These are phyloP conservation scores for Lithobius niger DNA, from an alignment of 1,140 invertebrate species.

Conservation along the genomic window DNA sequence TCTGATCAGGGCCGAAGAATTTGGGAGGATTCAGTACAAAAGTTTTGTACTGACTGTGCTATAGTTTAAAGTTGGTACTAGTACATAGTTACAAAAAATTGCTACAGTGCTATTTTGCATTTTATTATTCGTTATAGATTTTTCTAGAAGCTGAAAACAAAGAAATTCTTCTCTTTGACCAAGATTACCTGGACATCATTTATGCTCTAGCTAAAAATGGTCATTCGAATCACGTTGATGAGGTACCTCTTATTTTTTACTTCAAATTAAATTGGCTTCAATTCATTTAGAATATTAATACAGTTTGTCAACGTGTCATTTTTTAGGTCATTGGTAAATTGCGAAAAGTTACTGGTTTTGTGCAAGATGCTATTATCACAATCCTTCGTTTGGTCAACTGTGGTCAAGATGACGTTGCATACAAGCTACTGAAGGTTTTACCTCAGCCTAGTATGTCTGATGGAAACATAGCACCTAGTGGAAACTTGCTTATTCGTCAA, in stretches of 20 bases:
- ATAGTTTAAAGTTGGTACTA: no score
- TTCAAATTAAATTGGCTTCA: background rate
- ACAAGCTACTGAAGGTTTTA: background rate
- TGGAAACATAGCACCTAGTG: background rate
- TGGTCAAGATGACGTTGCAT: conserved; percentile 4
- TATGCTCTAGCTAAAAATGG: conserved; percentile 5
- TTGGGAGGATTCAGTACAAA: no score
- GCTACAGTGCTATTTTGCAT: background rate
- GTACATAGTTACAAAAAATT: no score
- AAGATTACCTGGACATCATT: conserved; percentile 1
- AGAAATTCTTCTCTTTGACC: background rate
- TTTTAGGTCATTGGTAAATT: background rate
- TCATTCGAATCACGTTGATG: background rate
- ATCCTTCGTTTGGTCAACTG: background rate
- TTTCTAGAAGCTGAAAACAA: background rate
- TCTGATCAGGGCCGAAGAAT: no score
- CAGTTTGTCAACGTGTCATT: background rate
- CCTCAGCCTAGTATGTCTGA: background rate
- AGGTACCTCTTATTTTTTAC: background rate
- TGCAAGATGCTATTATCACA: background rate
- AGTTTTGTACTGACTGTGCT: no score
- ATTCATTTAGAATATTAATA: background rate
- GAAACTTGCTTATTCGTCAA: background rate
- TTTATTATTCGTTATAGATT: background rate
- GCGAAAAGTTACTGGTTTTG: background rate